These are phyloP conservation scores for Ctenosaura bakeri DNA, from an alignment of 2,797 vertebrate genomes.

Conservation along the genomic window DNA sequence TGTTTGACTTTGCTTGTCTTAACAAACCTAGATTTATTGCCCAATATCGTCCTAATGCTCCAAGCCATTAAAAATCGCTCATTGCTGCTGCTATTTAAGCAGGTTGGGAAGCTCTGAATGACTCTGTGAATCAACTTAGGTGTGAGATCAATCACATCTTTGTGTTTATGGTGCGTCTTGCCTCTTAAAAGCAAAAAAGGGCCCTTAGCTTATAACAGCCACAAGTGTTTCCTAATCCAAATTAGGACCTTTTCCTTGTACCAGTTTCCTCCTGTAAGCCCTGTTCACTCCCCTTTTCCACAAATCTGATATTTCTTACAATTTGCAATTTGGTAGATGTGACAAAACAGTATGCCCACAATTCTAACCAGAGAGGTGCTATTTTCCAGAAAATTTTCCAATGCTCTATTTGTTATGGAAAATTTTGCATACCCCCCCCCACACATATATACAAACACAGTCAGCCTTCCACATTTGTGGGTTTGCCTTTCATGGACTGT, in stretches of 20 bases:
- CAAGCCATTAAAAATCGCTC: not conserved
- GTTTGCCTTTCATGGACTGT: too few species aligned
- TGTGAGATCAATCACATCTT: not conserved
- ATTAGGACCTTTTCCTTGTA: not conserved
- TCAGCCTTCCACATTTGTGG: too few species aligned
- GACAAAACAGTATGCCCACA: too few species aligned
- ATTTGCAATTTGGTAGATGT: too few species aligned
- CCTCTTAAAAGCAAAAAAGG: not conserved
- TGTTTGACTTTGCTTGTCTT: not conserved
- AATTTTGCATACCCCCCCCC: too few species aligned
- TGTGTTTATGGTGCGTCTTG: not conserved
- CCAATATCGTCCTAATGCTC: not conserved
- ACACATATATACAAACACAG: too few species aligned
- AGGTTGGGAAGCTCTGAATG: not conserved
- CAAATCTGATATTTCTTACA: too few species aligned
- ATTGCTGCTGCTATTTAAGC: not conserved
- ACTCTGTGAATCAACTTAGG: not conserved
- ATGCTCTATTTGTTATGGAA: too few species aligned
- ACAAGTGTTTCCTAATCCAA: not conserved
- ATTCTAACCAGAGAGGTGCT: too few species aligned
- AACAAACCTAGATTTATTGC: slow-evolving; percentile 3
- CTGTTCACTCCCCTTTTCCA: too few species aligned
- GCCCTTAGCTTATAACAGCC: not conserved
- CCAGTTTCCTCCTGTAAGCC: too few species aligned
- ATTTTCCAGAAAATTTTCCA: too few species aligned